Base-by-base conservation (phyloP, 23 tunicate genomes). In the Styela clava region DNA sequence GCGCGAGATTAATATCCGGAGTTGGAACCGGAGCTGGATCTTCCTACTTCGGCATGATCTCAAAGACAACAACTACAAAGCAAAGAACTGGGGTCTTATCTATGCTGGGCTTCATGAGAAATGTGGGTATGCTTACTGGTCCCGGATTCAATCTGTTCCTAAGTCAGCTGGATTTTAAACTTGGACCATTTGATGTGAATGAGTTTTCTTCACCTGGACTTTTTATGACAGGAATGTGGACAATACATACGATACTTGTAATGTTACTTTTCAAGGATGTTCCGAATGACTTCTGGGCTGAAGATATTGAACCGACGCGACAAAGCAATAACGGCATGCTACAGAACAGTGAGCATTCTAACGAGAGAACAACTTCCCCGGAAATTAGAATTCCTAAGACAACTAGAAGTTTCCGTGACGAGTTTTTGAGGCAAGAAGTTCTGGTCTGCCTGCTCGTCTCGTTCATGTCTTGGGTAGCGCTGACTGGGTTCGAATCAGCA, bases 1-100 rank as follows among this genome's bases (percentile, higher is more conserved):
- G 79, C 2, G 76, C 86, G 69, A 63, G 97, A 34, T 77, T 91
- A n/a, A 62, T 91, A 22, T 90, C 97, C 19, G 97, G 97, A 12
- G 22, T 91, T 20, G 97, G 97, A 78, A 81, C 97, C 0, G 97
- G 97, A 7, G 82, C 97, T 2, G 87, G 82, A 12, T 86, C 97
- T 27, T 69, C 90, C 5, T 82, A 86, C 20, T 82, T 91, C 68
- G 97, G 97, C 0, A 86, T 83, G 84, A 85, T 91, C 20, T 82
- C 92, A 32, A 79, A 84, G 36, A 86, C 63, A 21, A 91, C 97
- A 63, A 77, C 87, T 19, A 77, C 69, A 51, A 84, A 83, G 64
- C 84, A 86, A 37, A 71, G 97, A 31, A 91, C 97, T 20, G 82
- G 87, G 1, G 83, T 74, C 24, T 73, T 91, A 51, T 84, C 97